Conservation (phyloP, 2,113 vertebrate species). For the Nipponia nippon region DNA sequence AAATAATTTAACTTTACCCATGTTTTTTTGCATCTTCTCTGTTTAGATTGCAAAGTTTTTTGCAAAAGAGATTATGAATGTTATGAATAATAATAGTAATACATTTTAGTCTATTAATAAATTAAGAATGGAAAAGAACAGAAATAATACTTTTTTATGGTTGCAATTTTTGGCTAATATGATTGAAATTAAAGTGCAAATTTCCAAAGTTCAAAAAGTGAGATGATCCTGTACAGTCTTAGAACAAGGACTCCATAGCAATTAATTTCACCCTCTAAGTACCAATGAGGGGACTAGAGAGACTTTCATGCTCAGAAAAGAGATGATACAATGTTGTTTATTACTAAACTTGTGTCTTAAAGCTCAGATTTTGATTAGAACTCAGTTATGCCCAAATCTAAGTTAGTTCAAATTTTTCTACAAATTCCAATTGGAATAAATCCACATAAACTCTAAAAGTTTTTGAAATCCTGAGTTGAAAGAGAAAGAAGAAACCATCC, state of each 20-base stretch:
- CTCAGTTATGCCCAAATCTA: background rate
- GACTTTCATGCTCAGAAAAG: background rate
- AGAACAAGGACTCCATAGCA: background rate
- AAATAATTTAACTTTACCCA: background rate
- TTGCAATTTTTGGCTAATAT: background rate
- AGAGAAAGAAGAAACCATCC: background rate
- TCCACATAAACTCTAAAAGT: background rate
- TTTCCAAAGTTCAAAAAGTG: background rate
- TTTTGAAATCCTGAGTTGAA: background rate
- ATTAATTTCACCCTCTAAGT: background rate
- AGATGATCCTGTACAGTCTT: background rate
- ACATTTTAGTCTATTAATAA: background rate
- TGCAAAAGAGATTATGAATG: background rate
- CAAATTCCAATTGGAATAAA: background rate
- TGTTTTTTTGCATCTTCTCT: background rate
- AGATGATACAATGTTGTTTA: background rate
- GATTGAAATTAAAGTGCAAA: background rate
- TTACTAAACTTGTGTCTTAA: background rate
- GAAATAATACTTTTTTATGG: background rate
- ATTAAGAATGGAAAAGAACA: background rate
- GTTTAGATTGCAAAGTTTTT: background rate
- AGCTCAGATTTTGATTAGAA: background rate
- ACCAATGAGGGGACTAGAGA: background rate
- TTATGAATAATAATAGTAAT: background rate
- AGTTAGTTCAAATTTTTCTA: background rate